Percentiles rank a stretch among this genome's conserved stretches.
phyloP scores from a whole-genome alignment of 2,888 invertebrate genomes.

The Cryptus viduatorius region DNA sequence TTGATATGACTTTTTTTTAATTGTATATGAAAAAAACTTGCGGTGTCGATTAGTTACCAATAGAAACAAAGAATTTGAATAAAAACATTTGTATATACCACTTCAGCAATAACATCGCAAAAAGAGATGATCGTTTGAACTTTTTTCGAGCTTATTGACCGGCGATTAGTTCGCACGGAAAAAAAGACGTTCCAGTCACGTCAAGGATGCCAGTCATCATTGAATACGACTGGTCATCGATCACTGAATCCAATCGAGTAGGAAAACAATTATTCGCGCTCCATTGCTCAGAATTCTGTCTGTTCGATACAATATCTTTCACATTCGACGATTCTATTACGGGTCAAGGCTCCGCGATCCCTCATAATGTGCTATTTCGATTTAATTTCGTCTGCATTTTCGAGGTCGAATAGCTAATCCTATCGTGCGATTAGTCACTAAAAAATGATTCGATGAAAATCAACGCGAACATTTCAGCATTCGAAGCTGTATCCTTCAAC shows the following conservation, averaged over 20 bases:
- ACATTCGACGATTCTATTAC: neutral
- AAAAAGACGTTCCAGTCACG: neutral
- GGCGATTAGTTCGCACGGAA: neutral
- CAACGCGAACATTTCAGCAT: too few species aligned
- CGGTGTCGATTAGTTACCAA: neutral
- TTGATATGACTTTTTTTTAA: too few species aligned
- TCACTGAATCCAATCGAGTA: neutral
- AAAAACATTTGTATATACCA: neutral
- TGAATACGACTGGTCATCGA: neutral
- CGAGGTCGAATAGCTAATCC: neutral
- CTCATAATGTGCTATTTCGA: neutral
- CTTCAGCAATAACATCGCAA: neutral
- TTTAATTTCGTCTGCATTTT: neutral
- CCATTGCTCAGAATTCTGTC: neutral
- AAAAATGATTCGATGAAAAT: too few species aligned
- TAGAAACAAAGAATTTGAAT: neutral
- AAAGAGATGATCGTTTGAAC: neutral
- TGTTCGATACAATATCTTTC: neutral
- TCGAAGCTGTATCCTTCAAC: too few species aligned
- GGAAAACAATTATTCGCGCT: neutral
- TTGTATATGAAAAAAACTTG: too few species aligned
- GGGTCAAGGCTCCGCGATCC: neutral
- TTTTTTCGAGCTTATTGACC: neutral
- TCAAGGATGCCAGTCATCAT: neutral
- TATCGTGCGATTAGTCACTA: too few species aligned